These are phyloP conservation scores for Podocnemis expansa DNA, from an alignment of 2,113 vertebrate genomes.

Conservation along the genomic window DNA sequence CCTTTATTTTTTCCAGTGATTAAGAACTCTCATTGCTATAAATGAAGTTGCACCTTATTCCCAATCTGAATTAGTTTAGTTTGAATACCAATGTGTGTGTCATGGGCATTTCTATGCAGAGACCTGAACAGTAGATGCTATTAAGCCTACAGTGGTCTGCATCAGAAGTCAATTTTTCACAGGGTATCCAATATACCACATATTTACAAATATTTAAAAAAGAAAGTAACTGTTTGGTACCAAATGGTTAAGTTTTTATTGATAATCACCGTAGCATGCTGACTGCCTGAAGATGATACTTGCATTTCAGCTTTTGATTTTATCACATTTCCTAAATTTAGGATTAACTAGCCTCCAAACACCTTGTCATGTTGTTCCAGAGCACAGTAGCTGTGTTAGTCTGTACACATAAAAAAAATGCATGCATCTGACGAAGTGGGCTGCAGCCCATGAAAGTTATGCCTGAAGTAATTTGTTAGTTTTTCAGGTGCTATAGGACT, in stretches of 20 bases:
- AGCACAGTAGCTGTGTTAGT: too few relatives aligned
- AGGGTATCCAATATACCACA: neutral
- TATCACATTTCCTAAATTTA: neutral
- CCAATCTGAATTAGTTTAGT: too few relatives aligned
- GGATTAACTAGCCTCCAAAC: neutral
- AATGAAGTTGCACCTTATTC: too few relatives aligned
- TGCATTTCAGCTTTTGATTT: neutral
- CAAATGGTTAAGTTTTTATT: neutral
- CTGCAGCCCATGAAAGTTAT: too few relatives aligned
- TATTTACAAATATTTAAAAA: conserved; percentile 14
- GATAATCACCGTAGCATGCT: neutral
- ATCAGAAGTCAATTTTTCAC: neutral
- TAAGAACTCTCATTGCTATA: neutral
- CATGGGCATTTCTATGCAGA: neutral
- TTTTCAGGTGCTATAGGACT: too few relatives aligned
- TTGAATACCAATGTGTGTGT: neutral
- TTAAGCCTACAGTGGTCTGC: neutral
- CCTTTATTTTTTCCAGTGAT: neutral
- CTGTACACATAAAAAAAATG: too few relatives aligned
- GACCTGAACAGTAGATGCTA: neutral
- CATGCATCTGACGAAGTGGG: too few relatives aligned
- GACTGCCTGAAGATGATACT: neutral
- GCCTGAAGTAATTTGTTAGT: too few relatives aligned
- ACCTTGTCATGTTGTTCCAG: neutral
- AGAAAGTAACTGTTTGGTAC: neutral